phyloP scores from a whole-genome alignment of 2,888 invertebrate genomes.

The Dryocosmus kuriphilus region DNA sequence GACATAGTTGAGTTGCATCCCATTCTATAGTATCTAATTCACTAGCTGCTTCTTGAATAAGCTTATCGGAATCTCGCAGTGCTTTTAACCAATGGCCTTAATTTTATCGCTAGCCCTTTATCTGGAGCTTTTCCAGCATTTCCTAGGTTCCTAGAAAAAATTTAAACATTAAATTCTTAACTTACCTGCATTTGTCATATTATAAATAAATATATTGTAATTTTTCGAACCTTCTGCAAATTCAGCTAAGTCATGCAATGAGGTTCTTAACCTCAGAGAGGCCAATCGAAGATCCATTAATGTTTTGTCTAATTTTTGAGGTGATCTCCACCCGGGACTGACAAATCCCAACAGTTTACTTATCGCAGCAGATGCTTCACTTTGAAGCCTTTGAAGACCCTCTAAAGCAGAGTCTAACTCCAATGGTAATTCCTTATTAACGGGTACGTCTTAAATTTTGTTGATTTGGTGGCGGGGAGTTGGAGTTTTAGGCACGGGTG shows the following conservation, averaged over 20 bases:
- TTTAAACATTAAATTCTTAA: neutral
- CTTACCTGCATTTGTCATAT: too few relatives aligned
- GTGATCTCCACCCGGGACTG: slow-evolving; percentile 89
- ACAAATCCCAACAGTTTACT: slow-evolving; percentile 88
- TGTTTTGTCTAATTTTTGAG: slow-evolving; percentile 87
- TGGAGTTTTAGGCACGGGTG: slow-evolving; percentile 65
- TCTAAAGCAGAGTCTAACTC: slow-evolving; percentile 88
- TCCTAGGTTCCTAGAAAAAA: slow-evolving; percentile 83
- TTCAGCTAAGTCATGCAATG: slow-evolving; percentile 91
- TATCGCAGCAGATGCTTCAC: slow-evolving; percentile 90
- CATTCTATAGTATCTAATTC: slow-evolving; percentile 88
- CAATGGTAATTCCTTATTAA: slow-evolving; percentile 84
- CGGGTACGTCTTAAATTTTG: slow-evolving; percentile 83
- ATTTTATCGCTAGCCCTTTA: slow-evolving; percentile 86
- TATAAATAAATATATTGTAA: too few relatives aligned
- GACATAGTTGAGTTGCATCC: slow-evolving; percentile 84
- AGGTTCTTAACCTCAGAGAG: slow-evolving; percentile 87
- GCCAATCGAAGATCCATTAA: slow-evolving; percentile 91
- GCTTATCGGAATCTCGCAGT: slow-evolving; percentile 87
- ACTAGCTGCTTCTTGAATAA: slow-evolving; percentile 88
- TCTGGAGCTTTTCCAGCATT: slow-evolving; percentile 91
- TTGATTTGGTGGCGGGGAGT: slow-evolving; percentile 67
- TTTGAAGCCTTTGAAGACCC: slow-evolving; percentile 85
- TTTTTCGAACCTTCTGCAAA: slow-evolving; percentile 86
- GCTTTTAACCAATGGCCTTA: slow-evolving; percentile 89